Evolutionary conservation across 2,113 vertebrate genomes (phyloP).

Genomic region (Euleptes europaea): DNA sequence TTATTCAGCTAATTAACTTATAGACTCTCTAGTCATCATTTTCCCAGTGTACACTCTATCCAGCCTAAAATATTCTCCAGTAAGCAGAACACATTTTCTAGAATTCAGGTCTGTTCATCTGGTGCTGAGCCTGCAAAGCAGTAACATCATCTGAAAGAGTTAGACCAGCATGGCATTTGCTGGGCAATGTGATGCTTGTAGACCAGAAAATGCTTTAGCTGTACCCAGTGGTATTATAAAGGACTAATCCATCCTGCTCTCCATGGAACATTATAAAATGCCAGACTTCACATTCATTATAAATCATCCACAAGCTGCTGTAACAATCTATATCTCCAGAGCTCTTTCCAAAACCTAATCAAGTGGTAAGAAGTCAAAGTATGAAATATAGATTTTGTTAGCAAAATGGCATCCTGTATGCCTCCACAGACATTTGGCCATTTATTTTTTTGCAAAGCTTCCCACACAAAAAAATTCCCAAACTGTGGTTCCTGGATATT

Average conservation of each 20-base stretch:
- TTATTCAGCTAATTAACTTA: slow-evolving; percentile 7
- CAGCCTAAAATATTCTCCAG: not conserved
- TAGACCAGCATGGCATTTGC: not conserved
- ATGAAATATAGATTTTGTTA: not conserved
- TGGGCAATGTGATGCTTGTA: not conserved
- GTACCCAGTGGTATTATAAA: not conserved
- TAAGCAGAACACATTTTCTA: not conserved
- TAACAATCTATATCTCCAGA: not conserved
- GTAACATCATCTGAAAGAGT: not conserved
- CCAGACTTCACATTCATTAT: slow-evolving; percentile 14
- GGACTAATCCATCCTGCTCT: not conserved
- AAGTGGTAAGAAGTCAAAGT: not conserved
- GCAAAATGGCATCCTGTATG: not conserved
- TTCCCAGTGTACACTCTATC: not conserved
- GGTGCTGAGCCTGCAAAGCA: not conserved
- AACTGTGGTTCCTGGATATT: not conserved
- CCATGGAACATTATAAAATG: not conserved
- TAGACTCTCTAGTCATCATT: not conserved
- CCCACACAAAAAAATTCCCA: not conserved
- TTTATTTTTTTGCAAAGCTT: not conserved
- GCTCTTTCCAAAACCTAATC: not conserved
- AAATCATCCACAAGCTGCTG: not conserved
- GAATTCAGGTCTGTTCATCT: not conserved
- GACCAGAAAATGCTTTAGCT: slow-evolving; percentile 1
- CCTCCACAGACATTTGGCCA: not conserved